Conservation (phyloP, 2,113 vertebrate species). For the Cervus canadensis region DNA sequence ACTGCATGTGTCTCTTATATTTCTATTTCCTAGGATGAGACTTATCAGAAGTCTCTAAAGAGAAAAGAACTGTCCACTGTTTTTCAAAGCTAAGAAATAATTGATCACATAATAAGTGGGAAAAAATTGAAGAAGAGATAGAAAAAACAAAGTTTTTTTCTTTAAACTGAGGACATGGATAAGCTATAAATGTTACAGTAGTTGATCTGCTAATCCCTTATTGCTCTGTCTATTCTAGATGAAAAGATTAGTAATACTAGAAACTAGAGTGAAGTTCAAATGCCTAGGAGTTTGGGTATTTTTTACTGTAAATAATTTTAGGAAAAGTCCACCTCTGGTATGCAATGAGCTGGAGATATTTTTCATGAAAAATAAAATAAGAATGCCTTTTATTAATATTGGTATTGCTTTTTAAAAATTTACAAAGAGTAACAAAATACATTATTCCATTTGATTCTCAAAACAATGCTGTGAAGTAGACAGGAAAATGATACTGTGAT, state of each 20-base stretch:
- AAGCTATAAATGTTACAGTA: background rate
- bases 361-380: background rate
- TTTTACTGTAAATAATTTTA: background rate
- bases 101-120: background rate
- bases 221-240: background rate
- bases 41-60: background rate
- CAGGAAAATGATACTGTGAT: background rate
- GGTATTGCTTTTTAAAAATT: constrained; percentile 6
- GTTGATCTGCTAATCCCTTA: background rate
- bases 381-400: background rate
- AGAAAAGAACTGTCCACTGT: background rate
- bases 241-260: background rate
- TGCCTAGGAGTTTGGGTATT: background rate
- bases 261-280: background rate
- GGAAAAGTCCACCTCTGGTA: background rate
- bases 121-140: background rate
- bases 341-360: background rate
- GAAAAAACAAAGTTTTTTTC: background rate
- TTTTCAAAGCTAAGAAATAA: constrained; percentile 28
- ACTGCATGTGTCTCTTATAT: background rate
- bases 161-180: background rate
- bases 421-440: background rate
- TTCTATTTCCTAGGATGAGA: background rate
- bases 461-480: background rate
- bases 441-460: background rate